A percentile compares a stretch with the other conserved stretches of the same genome.
These are phyloP conservation scores for Anorthoa munda DNA, from an alignment of 2,888 invertebrate genomes.

Conservation along the genomic window DNA sequence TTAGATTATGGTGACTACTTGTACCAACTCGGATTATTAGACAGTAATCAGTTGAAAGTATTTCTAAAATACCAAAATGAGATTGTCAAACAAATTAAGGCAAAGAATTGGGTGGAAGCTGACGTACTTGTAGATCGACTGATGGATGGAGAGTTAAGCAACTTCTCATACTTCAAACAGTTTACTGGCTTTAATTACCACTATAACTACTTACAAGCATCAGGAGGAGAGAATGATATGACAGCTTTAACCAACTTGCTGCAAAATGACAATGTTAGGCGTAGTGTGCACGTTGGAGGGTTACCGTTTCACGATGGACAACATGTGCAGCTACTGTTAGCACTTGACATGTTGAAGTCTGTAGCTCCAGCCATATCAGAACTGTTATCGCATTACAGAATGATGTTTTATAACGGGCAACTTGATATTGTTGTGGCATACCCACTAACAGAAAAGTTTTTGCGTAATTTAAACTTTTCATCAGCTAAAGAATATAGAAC, in stretches of 20 bases:
- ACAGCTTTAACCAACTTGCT: constrained; percentile 80
- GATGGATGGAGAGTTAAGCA: constrained; percentile 85
- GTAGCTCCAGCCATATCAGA: constrained; percentile 86
- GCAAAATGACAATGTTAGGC: constrained; percentile 83
- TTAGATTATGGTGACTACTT: constrained; percentile 88
- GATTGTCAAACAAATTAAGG: constrained; percentile 90
- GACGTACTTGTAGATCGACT: constrained; percentile 93
- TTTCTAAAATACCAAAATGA: constrained; percentile 92
- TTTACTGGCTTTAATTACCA: constrained; percentile 94
- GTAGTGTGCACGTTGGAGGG: constrained; percentile 92
- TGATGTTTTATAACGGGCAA: constrained; percentile 93
- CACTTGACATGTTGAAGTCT: constrained; percentile 91
- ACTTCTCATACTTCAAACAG: constrained; percentile 90
- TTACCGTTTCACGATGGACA: constrained; percentile 87
- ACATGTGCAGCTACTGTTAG: constrained; percentile 88
- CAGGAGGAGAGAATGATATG: constrained; percentile 85
- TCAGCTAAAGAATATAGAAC: constrained; percentile 91
- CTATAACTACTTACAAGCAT: constrained; percentile 92
- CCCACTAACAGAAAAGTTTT: constrained; percentile 91
- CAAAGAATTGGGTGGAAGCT: constrained; percentile 92
- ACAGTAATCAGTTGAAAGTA: constrained; percentile 88
- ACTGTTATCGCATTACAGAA: constrained; percentile 87
- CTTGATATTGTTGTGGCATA: constrained; percentile 92
- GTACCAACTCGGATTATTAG: constrained; percentile 90
- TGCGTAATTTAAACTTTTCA: constrained; percentile 93